phyloP scores from a whole-genome alignment of 2,797 vertebrate genomes.

The Clamator glandarius region DNA sequence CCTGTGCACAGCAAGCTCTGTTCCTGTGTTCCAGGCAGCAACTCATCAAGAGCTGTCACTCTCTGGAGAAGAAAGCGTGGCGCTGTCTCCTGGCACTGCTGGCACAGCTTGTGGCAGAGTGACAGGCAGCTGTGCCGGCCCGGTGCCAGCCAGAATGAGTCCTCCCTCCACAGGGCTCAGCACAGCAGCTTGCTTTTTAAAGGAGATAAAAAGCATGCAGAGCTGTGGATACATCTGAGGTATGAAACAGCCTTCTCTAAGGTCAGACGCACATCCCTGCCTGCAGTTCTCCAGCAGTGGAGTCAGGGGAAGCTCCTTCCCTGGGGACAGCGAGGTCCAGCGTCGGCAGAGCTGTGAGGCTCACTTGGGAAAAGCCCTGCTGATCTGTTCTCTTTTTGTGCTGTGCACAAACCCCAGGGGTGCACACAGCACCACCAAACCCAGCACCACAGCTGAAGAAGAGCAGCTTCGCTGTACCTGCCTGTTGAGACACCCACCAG shows the following conservation, averaged over 20 bases:
- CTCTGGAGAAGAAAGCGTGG: conserved; percentile 16
- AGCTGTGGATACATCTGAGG: background rate
- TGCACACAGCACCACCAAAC: background rate
- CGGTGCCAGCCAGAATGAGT: background rate
- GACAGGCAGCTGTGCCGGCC: conserved; percentile 58
- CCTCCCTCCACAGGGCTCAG: background rate
- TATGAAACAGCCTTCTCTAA: background rate
- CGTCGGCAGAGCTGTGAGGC: background rate
- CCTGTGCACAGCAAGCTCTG: background rate
- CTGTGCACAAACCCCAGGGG: background rate
- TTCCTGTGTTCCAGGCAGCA: background rate
- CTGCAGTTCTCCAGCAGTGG: background rate
- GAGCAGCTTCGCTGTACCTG: background rate
- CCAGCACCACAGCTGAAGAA: background rate
- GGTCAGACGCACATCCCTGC: background rate
- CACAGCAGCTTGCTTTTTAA: background rate
- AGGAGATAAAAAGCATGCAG: background rate
- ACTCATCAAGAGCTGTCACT: conserved; percentile 34
- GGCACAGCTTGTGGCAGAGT: background rate
- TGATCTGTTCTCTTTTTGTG: background rate
- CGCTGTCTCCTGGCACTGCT: background rate
- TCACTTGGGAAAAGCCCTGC: background rate
- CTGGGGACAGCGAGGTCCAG: background rate
- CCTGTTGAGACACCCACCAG: background rate
- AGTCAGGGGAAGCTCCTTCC: background rate